Evolutionary conservation across 2,888 invertebrate genomes (phyloP).

Genomic region (Pseudococcus longispinus): DNA sequence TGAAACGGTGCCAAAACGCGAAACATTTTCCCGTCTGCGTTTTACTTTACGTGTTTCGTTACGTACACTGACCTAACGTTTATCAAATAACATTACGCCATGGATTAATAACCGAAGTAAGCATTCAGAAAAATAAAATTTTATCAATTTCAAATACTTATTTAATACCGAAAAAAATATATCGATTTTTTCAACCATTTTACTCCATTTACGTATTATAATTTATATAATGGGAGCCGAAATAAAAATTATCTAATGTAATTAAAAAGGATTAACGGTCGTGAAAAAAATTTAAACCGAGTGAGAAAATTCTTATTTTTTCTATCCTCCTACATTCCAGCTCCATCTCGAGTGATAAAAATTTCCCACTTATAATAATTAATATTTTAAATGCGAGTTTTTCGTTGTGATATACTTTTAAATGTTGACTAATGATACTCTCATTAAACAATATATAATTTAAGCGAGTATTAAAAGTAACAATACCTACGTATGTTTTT

Average conservation of each 20-base stretch:
- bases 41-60: conserved; percentile 51
- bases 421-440: background rate
- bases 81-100: conserved; percentile 46
- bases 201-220: background rate
- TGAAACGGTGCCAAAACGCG: conserved; percentile 52
- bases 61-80: conserved; percentile 52
- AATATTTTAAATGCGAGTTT: background rate
- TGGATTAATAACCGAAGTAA: conserved; percentile 41
- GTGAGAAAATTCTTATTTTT: background rate
- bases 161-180: background rate
- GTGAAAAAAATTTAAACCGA: background rate
- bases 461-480: background rate
- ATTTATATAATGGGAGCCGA: background rate
- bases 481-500: background rate
- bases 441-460: background rate
- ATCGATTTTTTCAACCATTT: background rate
- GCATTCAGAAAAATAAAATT: background rate
- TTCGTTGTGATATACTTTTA: background rate
- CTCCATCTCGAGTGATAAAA: background rate
- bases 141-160: background rate
- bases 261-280: background rate
- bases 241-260: background rate
- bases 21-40: conserved; percentile 42
- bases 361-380: background rate
- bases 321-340: background rate